Base-by-base conservation (phyloP, 1,140 invertebrate genomes). In the Mylabris phalerata region DNA sequence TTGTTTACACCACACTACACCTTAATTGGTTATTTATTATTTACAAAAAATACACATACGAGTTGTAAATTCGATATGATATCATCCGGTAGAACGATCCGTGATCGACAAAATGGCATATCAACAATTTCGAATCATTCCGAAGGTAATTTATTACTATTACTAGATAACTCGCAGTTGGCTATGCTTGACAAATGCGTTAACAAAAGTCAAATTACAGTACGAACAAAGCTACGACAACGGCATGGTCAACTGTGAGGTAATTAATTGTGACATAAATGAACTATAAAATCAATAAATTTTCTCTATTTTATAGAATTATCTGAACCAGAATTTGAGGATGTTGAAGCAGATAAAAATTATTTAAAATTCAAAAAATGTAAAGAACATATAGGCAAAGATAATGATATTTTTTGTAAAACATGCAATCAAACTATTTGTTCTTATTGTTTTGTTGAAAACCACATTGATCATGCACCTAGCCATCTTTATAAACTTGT, bases 381-480 rank as follows among this genome's bases (percentile, higher is more conserved):
- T 57, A 10, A n/a, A 0, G 27, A 52, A 25, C 65, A 68, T 64
- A 48, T 26, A 5, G 25, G 42, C 6, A 43, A 71, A 11, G 55
- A 48, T 6, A 64, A 10, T 66, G 70, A 11, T 13, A 75, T 75
- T 62, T 70, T 62, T 51, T 79, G 77, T 57, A 50, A 62, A 11
- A 48, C 69, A 3, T 78, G 78, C 58, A n/a, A 70, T 13, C 45
- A 52, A 38, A 39, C 62, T 4, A 52, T 55, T 2, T 79, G 77
- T 51, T 64, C 68, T 4, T 65, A 72, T 45, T 79, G 77, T 57
- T 60, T 71, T 24, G 19, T 79, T 13, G 32, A 63, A 1, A 51
- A 19, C 0, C 77, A 79, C 61, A 55, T 64, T 9, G 55, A 60
- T 1, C 77, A 78, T 55, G 41, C 56, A 7, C 52, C 64, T 42